Base-by-base conservation (phyloP, 2,797 vertebrate species). In the Falco novaeseelandiae region DNA sequence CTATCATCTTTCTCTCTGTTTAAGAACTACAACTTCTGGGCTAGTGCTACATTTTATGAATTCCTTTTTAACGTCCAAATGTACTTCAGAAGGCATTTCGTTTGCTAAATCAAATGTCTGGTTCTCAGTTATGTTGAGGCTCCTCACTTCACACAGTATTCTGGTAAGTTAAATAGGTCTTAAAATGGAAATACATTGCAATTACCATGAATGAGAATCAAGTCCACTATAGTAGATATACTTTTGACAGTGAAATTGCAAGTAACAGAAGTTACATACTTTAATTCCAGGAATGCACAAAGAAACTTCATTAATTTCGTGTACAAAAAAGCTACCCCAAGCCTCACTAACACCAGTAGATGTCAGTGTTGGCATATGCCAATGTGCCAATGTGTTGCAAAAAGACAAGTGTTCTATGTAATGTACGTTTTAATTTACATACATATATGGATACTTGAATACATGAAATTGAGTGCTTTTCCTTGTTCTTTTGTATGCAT, bases 321-420 rank as follows among this genome's bases (percentile, higher is more conserved):
- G 5, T 51, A 15, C 13, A 51, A 58, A 58, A 85, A 80, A 80
- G 32, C 42, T 57, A 17, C 63, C 58, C 65, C 57, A 85, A 87
- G 95, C n/a, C 88, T 73, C 10, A 87, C 30, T 83, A 76, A 30
- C n/a, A 91, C 98, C 98, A 98, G 97, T 94, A 98, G 98, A 97
- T 98, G 98, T 98, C 98, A 98, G 97, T 98, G 90, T 98, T 96
- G 96, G 91, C 94, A 93, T 96, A 91, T 90, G 10, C 40, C 36
- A 71, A 36, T 36, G 21, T 57, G 21, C 61, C 58, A 83, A 12
- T 21, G 32, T 59, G 21, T 21, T 70, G 22, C 48, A 73, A 67
- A 38, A 74, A 49, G 27, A 20, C 16, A 62, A 67, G 9, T 9
- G 1, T 55, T 42, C n/a, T 8, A 8, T 55, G 36, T 44, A 38